Percentiles rank a stretch among this genome's conserved stretches.
Evolutionary conservation across 2,888 invertebrate species (phyloP).

Genomic region (Andrena chrysosceles): DNA sequence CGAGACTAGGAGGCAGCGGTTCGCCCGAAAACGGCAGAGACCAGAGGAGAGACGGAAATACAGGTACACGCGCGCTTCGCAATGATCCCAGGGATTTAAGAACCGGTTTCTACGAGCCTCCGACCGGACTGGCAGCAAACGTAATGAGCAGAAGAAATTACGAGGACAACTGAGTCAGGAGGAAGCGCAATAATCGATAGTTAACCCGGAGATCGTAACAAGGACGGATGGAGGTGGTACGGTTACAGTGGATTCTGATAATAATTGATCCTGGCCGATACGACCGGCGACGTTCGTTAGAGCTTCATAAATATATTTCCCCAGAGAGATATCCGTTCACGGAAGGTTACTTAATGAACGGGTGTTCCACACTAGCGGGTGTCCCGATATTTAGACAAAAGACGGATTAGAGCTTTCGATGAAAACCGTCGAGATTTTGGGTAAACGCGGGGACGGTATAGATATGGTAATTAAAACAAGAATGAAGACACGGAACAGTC

Average conservation of each 20-base stretch:
- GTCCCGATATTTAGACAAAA: not conserved
- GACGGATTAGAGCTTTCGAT: not conserved
- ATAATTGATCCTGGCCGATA: constrained; percentile 28
- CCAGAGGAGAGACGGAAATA: not conserved
- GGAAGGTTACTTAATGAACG: not conserved
- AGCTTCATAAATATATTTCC: constrained; percentile 26
- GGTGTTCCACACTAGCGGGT: not conserved
- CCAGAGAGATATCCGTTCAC: not conserved
- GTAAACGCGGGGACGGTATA: not conserved
- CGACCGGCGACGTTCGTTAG: constrained; percentile 14
- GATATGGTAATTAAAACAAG: too few species aligned
- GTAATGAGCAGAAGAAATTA: constrained; percentile 31
- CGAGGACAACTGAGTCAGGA: constrained; percentile 14
- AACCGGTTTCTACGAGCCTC: constrained; percentile 50
- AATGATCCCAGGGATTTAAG: constrained; percentile 48
- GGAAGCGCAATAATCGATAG: constrained; percentile 31
- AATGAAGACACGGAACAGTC: not conserved
- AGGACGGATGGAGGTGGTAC: not conserved
- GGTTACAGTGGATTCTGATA: constrained; percentile 1
- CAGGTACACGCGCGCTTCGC: constrained; percentile 24
- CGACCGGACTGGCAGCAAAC: constrained; percentile 41
- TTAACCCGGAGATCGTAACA: not conserved
- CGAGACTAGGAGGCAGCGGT: not conserved
- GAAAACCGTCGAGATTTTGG: not conserved
- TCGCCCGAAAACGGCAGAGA: not conserved